phyloP scores from a whole-genome alignment of 2,888 invertebrate genomes.

The Torymus texanus region DNA sequence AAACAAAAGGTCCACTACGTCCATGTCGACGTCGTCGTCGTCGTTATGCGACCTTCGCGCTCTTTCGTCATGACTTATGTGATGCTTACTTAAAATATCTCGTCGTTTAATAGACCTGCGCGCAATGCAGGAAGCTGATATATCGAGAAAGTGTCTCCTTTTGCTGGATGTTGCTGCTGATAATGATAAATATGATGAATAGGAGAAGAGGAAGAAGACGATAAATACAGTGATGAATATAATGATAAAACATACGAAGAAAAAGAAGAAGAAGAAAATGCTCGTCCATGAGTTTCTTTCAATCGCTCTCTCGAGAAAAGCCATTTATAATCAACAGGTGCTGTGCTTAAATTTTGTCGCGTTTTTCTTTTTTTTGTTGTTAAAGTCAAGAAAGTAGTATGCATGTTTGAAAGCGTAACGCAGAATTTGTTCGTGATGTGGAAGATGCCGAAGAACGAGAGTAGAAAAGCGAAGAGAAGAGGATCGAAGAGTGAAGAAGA shows the following conservation, averaged over 20 bases:
- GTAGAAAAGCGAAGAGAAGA: slow-evolving; percentile 1
- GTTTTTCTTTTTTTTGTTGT: slow-evolving; percentile 21
- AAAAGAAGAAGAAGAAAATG: slow-evolving; percentile 13
- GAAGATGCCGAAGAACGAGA: slow-evolving; percentile 2
- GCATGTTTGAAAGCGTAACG: slow-evolving; percentile 25
- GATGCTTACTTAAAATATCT: slow-evolving; percentile 54
- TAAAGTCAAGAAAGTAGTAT: slow-evolving; percentile 41
- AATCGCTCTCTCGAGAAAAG: slow-evolving; percentile 45
- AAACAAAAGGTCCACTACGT: slow-evolving; percentile 40
- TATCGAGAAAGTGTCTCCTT: slow-evolving; percentile 26
- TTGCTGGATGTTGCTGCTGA: slow-evolving; percentile 39
- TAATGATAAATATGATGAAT: slow-evolving; percentile 18
- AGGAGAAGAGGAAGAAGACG: slow-evolving; percentile 4
- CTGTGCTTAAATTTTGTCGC: slow-evolving; percentile 51
- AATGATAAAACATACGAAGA: not conserved
- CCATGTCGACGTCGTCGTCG: slow-evolving; percentile 31
- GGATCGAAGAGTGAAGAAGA: not conserved
- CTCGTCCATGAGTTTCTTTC: slow-evolving; percentile 30
- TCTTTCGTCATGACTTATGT: slow-evolving; percentile 55
- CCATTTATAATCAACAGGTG: slow-evolving; percentile 55
- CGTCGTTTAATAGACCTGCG: slow-evolving; percentile 21
- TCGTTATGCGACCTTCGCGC: slow-evolving; percentile 28
- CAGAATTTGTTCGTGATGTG: slow-evolving; percentile 13
- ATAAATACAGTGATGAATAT: not conserved
- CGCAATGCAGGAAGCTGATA: slow-evolving; percentile 4